Evolutionary conservation across 2,888 invertebrate genomes (phyloP), one percentile per base, ranked within the genome.

Genomic region (Plemyria rubiginata): DNA sequence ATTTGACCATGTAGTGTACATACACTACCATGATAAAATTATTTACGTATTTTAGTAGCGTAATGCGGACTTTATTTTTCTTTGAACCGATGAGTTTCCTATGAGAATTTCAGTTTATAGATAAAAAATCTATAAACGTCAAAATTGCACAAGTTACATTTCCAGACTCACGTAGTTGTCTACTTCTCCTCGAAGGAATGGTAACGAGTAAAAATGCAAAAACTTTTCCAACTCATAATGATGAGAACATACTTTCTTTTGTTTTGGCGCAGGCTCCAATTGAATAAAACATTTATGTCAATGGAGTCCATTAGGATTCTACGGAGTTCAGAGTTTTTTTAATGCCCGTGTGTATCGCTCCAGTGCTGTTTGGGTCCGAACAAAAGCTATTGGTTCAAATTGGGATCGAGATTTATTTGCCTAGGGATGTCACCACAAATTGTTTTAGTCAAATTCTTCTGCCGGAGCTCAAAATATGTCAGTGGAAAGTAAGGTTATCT

Each of bases 251-350:
- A 84, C 83, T 88, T 87, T 86, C 84, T 87, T 89, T 89, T 89
- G 87, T 88, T 88, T 89, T 88, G 88, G 86, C 88, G 80, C 79
- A 75, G 78, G 84, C 82, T 79, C 79, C 88, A 84, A 90, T 88
- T 90, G 90, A 90, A 90, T 90, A 90, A 90, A 90, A 90, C 90
- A 90, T 90, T 90, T 89, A 89, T 90, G 89, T 89, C 89, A 87
- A 89, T 90, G 86, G 86, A 85, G 81, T 86, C 88, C 86, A 89
- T 90, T 89, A 88, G 85, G 83, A 85, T 85, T 84, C 85, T 78
- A 82, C 77, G 73, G 77, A 87, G 84, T 87, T 85, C 61, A 66
- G 78, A 84, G 79, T 85, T 80, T 87, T 84, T 86, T 81, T 78
- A 81, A 55, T 78, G 80, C 78, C 67, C 72, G 74, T 73, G 75